phyloP scores from a whole-genome alignment of 2,113 vertebrate genomes.

The Lophochroa leadbeateri region DNA sequence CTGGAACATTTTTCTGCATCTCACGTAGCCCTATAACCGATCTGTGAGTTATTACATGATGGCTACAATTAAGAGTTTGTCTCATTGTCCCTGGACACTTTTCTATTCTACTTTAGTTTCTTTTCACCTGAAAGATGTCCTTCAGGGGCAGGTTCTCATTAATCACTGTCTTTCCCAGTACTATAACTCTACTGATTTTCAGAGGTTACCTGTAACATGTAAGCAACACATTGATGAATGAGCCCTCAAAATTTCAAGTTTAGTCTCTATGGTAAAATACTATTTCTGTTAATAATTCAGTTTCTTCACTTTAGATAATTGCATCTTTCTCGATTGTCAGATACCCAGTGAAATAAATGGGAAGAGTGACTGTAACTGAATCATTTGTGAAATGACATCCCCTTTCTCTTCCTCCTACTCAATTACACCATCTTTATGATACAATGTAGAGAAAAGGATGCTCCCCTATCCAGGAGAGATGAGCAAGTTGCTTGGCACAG shows the following conservation, averaged over 20 bases:
- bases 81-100: neutral
- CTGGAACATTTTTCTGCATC: neutral
- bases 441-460: neutral
- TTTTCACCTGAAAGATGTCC: neutral
- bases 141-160: slow-evolving; percentile 12
- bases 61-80: neutral
- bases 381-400: neutral
- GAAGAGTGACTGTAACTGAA: neutral
- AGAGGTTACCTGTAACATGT: slow-evolving; percentile 9
- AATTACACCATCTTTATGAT: neutral
- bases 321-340: slow-evolving; percentile 25
- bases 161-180: slow-evolving; percentile 4
- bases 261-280: slow-evolving; percentile 11
- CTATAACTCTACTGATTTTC: neutral
- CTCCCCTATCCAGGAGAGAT: neutral
- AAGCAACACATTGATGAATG: neutral
- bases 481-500: neutral
- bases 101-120: neutral
- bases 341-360: neutral
- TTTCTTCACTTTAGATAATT: slow-evolving; percentile 48
- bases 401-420: slow-evolving; percentile 5
- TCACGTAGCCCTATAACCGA: rapidly evolving
- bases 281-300: slow-evolving; percentile 25
- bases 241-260: slow-evolving; percentile 25
- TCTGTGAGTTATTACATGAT: neutral